Base-by-base conservation (phyloP, 2,888 invertebrate genomes). In the Perdita meconis region DNA sequence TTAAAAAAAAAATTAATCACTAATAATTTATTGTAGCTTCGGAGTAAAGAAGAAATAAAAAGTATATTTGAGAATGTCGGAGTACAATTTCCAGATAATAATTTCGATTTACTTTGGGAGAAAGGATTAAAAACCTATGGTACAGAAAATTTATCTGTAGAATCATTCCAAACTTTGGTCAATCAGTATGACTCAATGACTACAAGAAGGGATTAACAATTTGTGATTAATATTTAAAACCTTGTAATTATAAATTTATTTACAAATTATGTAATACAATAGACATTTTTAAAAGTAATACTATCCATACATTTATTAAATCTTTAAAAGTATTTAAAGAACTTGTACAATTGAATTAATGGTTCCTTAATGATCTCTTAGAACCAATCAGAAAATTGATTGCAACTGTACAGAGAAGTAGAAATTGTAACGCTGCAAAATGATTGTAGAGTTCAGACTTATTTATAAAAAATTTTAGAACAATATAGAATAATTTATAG, bases 51-150 rank as follows among this genome's bases (percentile, higher is more conserved):
- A 53, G 84, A 87, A 76, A 84, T 89, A 38, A 75, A 65, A 57
- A 72, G 50, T 0, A 82, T 89, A 60, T 88, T 86, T 56, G 80
- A 83, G 67, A 71, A 74, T 47, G 70, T 87, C 12, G 87, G 87
- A 40, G 85, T 89, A 2, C 50, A 82, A 38, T 85, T 91, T 59
- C 74, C 88, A 22, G 73, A 83, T 40, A 71, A 89, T 13, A 87
- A 78, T 30, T 87, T 90, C 44, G 84, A 90, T 51, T 63, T 76
- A 5, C 63, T 89, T 66, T 92, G 87, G 87, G 75, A 88, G 38
- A 79, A 88, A 70, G 90, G 86, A 34, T 44, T 86, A 47, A 67
- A 78, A 50, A 78, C 82, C 6, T 88, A 89, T 67, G 74, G 87
- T 2, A 85, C 82, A 0, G 86, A 79, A 0, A 82, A 84, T 30